phyloP scores from a whole-genome alignment of 2,113 vertebrate species.

The Romanogobio albipinnatus region DNA sequence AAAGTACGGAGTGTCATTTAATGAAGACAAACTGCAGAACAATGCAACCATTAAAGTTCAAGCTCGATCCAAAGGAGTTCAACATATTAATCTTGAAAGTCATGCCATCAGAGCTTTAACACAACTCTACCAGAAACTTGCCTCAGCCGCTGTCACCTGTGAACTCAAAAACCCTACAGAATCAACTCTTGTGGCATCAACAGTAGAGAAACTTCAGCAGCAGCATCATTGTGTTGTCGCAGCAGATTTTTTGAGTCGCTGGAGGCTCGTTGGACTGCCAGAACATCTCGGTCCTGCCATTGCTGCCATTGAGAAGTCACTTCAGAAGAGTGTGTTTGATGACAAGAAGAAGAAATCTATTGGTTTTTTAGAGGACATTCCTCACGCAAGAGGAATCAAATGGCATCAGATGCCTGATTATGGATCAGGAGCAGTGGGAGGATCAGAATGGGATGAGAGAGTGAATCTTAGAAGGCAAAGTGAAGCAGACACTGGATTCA shows the following conservation, averaged over 20 bases:
- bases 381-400: background rate
- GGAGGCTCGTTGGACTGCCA: constrained; percentile 53
- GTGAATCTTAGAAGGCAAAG: accelerated
- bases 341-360: constrained; percentile 33
- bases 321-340: constrained; percentile 43
- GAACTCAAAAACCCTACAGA: background rate
- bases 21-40: accelerated
- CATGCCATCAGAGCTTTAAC: constrained; percentile 66
- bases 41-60: constrained; percentile 31
- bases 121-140: constrained; percentile 63
- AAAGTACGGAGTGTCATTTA: constrained; percentile 65
- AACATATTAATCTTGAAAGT: constrained; percentile 52
- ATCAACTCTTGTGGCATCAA: background rate
- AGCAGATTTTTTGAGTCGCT: accelerated
- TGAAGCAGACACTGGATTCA: background rate
- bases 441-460: background rate
- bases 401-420: background rate
- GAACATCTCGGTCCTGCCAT: constrained; percentile 55
- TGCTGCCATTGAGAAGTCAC: constrained; percentile 15
- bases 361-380: background rate
- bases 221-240: background rate
- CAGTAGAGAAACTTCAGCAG: background rate
- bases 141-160: background rate
- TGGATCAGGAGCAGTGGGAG: constrained; percentile 12
- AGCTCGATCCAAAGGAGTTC: background rate